These are phyloP conservation scores for Monomorium pharaonis DNA, from an alignment of 1,140 invertebrate genomes.

Conservation along the genomic window DNA sequence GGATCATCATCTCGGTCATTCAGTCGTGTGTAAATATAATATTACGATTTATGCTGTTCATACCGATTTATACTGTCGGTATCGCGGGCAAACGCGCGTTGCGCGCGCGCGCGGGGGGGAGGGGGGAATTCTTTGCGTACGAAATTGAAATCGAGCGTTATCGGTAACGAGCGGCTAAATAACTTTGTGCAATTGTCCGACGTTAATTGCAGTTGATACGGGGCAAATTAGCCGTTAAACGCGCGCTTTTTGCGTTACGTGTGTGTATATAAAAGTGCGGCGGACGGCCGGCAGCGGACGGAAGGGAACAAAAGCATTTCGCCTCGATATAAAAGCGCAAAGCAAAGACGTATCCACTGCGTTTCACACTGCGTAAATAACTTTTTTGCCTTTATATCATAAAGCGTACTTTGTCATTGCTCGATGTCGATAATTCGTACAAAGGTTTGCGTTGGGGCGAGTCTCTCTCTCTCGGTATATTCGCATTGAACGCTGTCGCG, in stretches of 20 bases:
- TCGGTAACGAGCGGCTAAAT: neutral
- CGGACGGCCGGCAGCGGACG: neutral
- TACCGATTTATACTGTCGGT: too few species aligned
- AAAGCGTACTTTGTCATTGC: neutral
- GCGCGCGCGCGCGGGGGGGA: too few species aligned
- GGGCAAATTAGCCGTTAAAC: neutral
- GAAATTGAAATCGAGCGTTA: neutral
- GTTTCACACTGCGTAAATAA: neutral
- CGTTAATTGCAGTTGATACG: conserved; percentile 10
- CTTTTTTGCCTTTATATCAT: conserved; percentile 1
- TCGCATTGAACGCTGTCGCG: neutral
- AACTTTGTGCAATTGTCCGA: neutral
- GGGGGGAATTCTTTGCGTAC: neutral
- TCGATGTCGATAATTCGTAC: neutral
- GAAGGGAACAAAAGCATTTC: neutral
- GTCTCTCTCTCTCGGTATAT: too few species aligned
- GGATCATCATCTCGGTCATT: neutral
- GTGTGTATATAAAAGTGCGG: neutral
- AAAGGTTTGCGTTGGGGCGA: neutral
- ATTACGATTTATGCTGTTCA: too few species aligned
- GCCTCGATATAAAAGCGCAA: neutral
- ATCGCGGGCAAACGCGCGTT: neutral
- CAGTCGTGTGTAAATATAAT: neutral
- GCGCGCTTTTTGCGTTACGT: neutral
- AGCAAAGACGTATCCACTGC: neutral